These are phyloP conservation scores for Drosophila seguyi DNA, from an alignment of 1,140 invertebrate genomes.

Conservation along the genomic window DNA sequence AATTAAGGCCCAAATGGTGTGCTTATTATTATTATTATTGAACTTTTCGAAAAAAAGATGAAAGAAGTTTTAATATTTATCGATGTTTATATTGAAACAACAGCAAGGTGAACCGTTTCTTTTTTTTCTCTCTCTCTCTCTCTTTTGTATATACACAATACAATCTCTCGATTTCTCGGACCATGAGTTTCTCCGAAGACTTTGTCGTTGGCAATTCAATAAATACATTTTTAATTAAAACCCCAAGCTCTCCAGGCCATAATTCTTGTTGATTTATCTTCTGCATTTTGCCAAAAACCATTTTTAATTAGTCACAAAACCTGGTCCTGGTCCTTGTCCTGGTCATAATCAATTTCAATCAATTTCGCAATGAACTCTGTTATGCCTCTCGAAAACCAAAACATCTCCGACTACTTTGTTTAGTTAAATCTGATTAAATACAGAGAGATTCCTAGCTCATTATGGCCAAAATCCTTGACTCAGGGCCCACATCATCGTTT, in stretches of 20 bases:
- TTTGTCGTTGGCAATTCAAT: neutral
- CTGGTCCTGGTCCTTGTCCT: neutral
- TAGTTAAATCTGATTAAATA: slow-evolving; percentile 1
- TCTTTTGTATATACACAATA: neutral
- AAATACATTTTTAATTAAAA: neutral
- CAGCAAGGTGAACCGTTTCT: neutral
- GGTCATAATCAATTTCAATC: slow-evolving; percentile 1
- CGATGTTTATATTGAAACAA: slow-evolving; percentile 25
- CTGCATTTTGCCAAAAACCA: neutral
- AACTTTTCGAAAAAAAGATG: slow-evolving; percentile 26
- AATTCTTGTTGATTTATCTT: neutral
- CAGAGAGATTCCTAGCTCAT: neutral
- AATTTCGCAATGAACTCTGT: neutral
- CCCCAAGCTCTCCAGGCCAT: neutral
- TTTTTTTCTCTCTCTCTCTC: too few species aligned
- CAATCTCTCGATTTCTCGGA: neutral
- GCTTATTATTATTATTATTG: slow-evolving; percentile 25
- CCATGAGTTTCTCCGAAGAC: neutral
- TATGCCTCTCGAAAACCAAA: neutral
- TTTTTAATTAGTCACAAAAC: slow-evolving; percentile 4
- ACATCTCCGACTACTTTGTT: neutral
- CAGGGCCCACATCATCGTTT: neutral
- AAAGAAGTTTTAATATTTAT: slow-evolving; percentile 30
- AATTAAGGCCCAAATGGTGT: neutral
- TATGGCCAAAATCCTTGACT: neutral